Evolutionary conservation across 1,140 invertebrate genomes (phyloP), one percentile per base, ranked within the genome.

Genomic region (Galleria mellonella): DNA sequence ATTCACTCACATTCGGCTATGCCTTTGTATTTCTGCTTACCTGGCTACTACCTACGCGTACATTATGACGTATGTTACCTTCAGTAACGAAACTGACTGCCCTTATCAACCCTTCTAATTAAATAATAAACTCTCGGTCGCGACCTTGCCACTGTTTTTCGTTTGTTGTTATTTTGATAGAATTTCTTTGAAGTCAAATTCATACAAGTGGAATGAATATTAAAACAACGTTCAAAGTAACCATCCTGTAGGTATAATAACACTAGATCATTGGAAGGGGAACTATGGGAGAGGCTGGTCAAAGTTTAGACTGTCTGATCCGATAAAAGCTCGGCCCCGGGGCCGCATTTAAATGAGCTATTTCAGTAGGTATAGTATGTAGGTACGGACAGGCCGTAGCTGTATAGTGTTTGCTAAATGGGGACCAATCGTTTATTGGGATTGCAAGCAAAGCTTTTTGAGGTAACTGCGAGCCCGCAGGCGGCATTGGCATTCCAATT

Each of bases 401-500:
- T 37, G 42, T 37, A 47, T 47, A 60, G 36, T 30, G 50, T 23
- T 23, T 23, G 17, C 17, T 23, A 23, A 23, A 46, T 46, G 36
- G 30, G 45, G 48, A 53, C 57, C 62, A 62, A 71, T 71, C 67
- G 61, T 46, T 71, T 66, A 71, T 69, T 75, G 58, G 60, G 51
- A 68, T 68, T 68, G 59, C 53, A 56, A 51, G 59, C 51, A 52
- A 62, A 67, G 51, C 55, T 49, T 62, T 67, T 55, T 42, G 64
- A 13, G 32, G 39, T 35, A 33, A 48, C 44, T 43, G 59, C 36
- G 45, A 23, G 51, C 43, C 50, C 45, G 46, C 45, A 40, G 30
- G 43, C 17, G 17, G 17, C 17, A 6, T n/a, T 23, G 17, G 50
- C 47, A 43, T 59, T 64, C 63, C 70, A 70, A 72, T 70, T 73